Conservation (phyloP, 35 echinoderm and acorn worm species). For the Patiria miniata region DNA sequence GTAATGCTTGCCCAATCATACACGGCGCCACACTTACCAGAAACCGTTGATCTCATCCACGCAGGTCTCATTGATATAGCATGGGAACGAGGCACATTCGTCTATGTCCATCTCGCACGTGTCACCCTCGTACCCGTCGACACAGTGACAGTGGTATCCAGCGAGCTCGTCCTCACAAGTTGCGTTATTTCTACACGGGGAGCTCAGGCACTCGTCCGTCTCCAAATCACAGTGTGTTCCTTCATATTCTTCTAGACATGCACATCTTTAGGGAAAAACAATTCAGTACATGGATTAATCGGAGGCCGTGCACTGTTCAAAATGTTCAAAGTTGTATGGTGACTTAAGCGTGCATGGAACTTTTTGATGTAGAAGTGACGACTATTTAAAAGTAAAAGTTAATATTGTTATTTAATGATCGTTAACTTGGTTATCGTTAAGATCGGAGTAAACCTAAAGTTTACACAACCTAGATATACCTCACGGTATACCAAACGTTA, state of each 20-base stretch:
- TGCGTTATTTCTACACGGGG: slow-evolving; percentile 57
- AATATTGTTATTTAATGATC: too few relatives aligned
- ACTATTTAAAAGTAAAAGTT: too few relatives aligned
- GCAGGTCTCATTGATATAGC: slow-evolving; percentile 77
- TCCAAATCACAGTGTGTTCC: slow-evolving; percentile 44
- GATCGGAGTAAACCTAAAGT: too few relatives aligned
- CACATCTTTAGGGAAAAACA: neutral
- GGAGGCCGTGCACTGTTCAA: too few relatives aligned
- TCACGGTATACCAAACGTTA: too few relatives aligned
- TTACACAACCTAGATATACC: too few relatives aligned
- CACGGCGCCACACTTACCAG: neutral
- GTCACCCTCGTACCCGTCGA: slow-evolving; percentile 44
- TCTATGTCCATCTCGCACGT: slow-evolving; percentile 42
- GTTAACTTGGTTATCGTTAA: too few relatives aligned
- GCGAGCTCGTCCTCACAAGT: slow-evolving; percentile 46
- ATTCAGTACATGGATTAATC: too few relatives aligned
- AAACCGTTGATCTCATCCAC: slow-evolving; percentile 53
- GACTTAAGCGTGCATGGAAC: too few relatives aligned
- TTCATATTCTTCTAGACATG: slow-evolving; percentile 40
- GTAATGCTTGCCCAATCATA: neutral
- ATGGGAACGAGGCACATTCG: slow-evolving; percentile 72
- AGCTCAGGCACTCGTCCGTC: slow-evolving; percentile 47
- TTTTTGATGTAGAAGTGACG: neutral
- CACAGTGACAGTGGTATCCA: slow-evolving; percentile 39
- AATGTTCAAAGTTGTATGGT: too few relatives aligned